Evolutionary conservation across 2,797 vertebrate genomes (phyloP).

Genomic region (Hippoglossus hippoglossus): DNA sequence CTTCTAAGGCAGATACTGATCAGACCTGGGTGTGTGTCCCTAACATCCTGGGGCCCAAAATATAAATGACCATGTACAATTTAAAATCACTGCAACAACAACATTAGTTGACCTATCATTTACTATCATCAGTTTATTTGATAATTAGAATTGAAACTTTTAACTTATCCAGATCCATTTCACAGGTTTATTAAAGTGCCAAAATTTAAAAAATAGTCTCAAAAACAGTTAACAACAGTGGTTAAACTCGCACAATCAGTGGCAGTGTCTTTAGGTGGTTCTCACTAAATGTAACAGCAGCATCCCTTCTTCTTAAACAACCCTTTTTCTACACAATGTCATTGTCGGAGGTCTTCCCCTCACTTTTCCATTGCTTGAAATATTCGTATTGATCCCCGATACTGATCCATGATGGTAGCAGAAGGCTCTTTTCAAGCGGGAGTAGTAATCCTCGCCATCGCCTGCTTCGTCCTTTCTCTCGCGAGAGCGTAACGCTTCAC

Average conservation of each 20-base stretch:
- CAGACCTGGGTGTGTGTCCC: too few species aligned
- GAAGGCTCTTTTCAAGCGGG: conserved; percentile 81
- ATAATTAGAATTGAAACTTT: conserved; percentile 45
- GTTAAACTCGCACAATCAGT: conserved; percentile 3
- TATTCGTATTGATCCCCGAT: neutral
- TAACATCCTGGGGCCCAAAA: too few species aligned
- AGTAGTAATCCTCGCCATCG: conserved; percentile 82
- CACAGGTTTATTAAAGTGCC: conserved; percentile 59
- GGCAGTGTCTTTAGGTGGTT: conserved; percentile 18
- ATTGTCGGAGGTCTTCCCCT: conserved; percentile 32
- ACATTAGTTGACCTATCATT: neutral
- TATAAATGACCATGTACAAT: neutral
- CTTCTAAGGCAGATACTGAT: too few species aligned
- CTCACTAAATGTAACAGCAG: conserved; percentile 29
- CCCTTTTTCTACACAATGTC: conserved; percentile 15
- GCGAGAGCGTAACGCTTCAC: conserved; percentile 89
- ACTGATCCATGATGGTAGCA: conserved; percentile 6
- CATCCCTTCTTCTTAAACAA: conserved; percentile 25
- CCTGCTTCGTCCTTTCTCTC: conserved; percentile 90
- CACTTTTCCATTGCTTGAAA: conserved; percentile 21
- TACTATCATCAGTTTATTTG: conserved; percentile 56
- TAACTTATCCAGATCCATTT: conserved; percentile 15
- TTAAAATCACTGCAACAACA: conserved; percentile 2
- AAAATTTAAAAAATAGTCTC: conserved; percentile 10
- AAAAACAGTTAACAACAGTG: conserved; percentile 25